Evolutionary conservation across 2,113 vertebrate species (phyloP).

Genomic region (Micromys minutus): DNA sequence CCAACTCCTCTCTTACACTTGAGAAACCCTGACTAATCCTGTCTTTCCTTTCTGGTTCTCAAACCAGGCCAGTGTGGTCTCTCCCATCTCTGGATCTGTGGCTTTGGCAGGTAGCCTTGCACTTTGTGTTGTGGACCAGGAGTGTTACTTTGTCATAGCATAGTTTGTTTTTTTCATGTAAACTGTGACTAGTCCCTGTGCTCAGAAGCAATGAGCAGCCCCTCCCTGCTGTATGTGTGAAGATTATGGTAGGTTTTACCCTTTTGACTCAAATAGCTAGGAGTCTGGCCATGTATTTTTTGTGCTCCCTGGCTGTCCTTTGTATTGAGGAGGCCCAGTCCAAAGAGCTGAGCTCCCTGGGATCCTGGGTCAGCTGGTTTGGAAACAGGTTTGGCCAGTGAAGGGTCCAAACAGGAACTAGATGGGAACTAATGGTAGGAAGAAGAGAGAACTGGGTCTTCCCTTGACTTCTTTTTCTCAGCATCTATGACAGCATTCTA

Average conservation of each 20-base stretch:
- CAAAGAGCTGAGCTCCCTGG: neutral
- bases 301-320: neutral
- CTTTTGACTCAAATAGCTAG: neutral
- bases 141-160: neutral
- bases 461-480: neutral
- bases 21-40: neutral
- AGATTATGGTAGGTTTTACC: neutral
- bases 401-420: neutral
- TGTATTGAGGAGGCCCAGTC: neutral
- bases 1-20: neutral
- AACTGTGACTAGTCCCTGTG: neutral
- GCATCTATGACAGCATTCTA: neutral
- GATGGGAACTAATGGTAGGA: neutral
- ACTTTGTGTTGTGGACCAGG: neutral
- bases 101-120: neutral
- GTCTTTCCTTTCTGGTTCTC: neutral
- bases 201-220: neutral
- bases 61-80: neutral
- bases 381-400: neutral
- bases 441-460: neutral
- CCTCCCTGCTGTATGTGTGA: neutral
- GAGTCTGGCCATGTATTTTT: neutral
- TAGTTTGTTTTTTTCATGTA: conserved; percentile 3
- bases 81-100: neutral
- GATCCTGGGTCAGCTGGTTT: neutral